These are phyloP conservation scores for Oopsacas minuta DNA, from an alignment of 37 sponge, comb jelly and placozoan species.

Conservation along the genomic window DNA sequence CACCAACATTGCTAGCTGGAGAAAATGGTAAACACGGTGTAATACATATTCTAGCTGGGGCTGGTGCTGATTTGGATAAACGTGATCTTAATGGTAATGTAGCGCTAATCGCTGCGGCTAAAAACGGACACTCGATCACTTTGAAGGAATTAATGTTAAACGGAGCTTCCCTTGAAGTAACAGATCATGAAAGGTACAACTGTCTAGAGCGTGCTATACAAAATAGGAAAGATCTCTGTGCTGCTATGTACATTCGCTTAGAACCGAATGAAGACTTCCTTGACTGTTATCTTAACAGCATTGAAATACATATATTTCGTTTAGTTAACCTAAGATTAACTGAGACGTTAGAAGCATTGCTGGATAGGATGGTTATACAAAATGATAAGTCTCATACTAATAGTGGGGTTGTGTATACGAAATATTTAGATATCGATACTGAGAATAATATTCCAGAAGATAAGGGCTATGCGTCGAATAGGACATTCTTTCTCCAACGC, in stretches of 20 bases:
- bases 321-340: background rate
- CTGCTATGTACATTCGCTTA: constrained; percentile 2
- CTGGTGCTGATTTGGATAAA: background rate
- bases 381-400: background rate
- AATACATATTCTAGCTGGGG: background rate
- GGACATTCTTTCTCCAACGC: constrained; percentile 10
- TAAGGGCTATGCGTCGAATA: background rate
- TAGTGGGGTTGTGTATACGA: background rate
- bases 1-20: background rate
- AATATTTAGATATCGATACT: background rate
- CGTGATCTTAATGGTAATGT: background rate
- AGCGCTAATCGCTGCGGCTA: background rate
- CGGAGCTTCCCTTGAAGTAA: background rate
- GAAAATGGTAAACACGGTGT: background rate
- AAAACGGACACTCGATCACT: background rate
- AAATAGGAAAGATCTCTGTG: background rate
- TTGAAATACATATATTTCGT: background rate
- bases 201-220: background rate
- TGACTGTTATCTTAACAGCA: background rate
- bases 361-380: background rate
- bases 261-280: background rate
- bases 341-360: background rate
- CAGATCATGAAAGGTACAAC: background rate
- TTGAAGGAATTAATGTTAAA: background rate
- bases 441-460: background rate